A percentile compares a stretch with the other conserved stretches of the same genome.
Conservation (phyloP, 2,113 vertebrate genomes). For the Shinisaurus crocodilurus region DNA sequence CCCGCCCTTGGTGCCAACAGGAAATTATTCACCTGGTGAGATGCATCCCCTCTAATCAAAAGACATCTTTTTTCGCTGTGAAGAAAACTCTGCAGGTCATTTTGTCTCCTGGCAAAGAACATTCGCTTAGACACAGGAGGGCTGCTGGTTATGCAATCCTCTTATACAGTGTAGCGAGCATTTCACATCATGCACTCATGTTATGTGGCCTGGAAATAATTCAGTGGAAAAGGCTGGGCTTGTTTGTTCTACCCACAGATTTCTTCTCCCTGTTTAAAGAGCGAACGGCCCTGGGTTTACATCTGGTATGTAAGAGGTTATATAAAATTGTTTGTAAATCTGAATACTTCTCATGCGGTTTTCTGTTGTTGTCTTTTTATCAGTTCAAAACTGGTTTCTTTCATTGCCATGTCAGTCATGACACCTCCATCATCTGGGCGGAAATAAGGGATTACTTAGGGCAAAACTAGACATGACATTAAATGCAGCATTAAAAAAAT, state of each 20-base stretch:
- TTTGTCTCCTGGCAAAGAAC: conserved; percentile 28
- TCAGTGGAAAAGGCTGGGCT: conserved; percentile 42
- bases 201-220: conserved; percentile 69
- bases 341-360: conserved; percentile 25
- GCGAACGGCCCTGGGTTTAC: conserved; percentile 11
- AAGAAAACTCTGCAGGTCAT: conserved; percentile 23
- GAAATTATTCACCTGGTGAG: background rate
- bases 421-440: background rate
- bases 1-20: background rate
- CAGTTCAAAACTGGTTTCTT: conserved; percentile 8
- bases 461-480: background rate
- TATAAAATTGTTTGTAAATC: conserved; percentile 31
- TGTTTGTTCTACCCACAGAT: background rate
- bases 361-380: background rate
- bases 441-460: background rate
- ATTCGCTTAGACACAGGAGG: conserved; percentile 32
- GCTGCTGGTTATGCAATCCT: conserved; percentile 55
- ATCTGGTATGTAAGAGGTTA: conserved; percentile 36
- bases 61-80: background rate
- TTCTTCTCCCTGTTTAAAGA: conserved; percentile 46
- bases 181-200: conserved; percentile 57
- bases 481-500: background rate
- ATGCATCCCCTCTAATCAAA: background rate
- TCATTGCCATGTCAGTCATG: background rate
- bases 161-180: conserved; percentile 43